A percentile compares a stretch with the other conserved stretches of the same genome.
Evolutionary conservation across 2,888 invertebrate genomes (phyloP).

Genomic region (Drosophila yooni): DNA sequence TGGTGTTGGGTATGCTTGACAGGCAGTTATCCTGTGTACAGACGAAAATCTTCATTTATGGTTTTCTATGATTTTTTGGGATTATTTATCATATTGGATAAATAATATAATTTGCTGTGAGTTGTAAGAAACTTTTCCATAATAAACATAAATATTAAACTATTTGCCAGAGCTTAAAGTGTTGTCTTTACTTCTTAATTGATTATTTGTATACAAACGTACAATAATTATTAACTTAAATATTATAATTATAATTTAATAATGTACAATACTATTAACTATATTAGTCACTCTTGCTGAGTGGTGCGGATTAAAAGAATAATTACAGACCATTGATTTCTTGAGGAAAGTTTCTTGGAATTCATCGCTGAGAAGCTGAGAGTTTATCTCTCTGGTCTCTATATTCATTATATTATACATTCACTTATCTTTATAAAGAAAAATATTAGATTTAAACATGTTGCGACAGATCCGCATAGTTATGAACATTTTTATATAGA

Average conservation of each 20-base stretch:
- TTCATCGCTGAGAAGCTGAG: not conserved
- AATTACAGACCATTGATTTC: too few species aligned
- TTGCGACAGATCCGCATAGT: not conserved
- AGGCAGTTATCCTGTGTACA: not conserved
- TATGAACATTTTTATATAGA: not conserved
- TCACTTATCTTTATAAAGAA: not conserved
- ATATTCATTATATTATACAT: not conserved
- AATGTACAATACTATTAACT: too few species aligned
- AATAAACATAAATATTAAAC: not conserved
- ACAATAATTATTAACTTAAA: too few species aligned
- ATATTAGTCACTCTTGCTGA: too few species aligned
- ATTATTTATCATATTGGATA: not conserved
- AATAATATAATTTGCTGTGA: not conserved
- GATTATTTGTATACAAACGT: not conserved
- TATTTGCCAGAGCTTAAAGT: not conserved
- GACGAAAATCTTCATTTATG: not conserved
- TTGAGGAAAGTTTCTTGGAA: too few species aligned
- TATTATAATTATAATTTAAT: too few species aligned
- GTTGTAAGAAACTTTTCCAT: not conserved
- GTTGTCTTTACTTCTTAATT: not conserved
- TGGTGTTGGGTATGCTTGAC: not conserved
- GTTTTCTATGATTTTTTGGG: not conserved
- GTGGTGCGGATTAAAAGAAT: too few species aligned
- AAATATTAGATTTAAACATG: not conserved
- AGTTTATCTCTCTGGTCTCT: accelerated